Evolutionary conservation across 2,888 invertebrate species (phyloP), one percentile per base, ranked within the genome.

Genomic region (Papilio demoleus): DNA sequence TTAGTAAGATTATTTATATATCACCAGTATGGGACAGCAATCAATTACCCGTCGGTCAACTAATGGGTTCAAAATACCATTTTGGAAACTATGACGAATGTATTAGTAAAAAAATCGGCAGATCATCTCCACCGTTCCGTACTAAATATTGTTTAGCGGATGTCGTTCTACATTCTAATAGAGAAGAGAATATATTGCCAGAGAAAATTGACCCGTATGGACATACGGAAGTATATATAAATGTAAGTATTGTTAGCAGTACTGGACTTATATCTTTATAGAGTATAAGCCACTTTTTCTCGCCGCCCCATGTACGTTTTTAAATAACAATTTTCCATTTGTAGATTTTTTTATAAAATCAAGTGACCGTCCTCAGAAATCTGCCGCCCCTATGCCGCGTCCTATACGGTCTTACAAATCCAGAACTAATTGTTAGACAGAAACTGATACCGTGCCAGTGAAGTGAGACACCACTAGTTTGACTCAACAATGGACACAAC

Each of bases 51-150:
- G 67, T 71, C 3, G 84, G 84, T 0, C 75, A 74, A 0, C 73
- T 85, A 3, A 81, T 78, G 45, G 85, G 84, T 0, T 75, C 74
- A 0, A 72, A 70, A 4, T 68, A 74, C 22, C 77, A 81, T 19
- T 61, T 82, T 0, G 85, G 85, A 0, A 82, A 77, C 70, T 85
- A 77, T 64, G 85, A 85, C 56, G 80, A 85, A 65, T 85, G 85
- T 38, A 58, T 85, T 12, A 71, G 74, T 2, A 75, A 77, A 0
- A 79, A 79, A 4, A 79, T 79, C 70, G 61, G 69, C 5, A 67
- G 56, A 0, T 45, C 72, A 0, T 72, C 76, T 5, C 76, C 76
- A 0, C 76, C 75, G 3, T 70, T 81, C 3, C 64, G 53, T 1
- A 78, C 77, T 0, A 81, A 84, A 56, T 86, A 85, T 72, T 86